A percentile compares a stretch with the other conserved stretches of the same genome.
phyloP scores from a whole-genome alignment of 2,888 invertebrate species.

The Hecatera dysodea region DNA sequence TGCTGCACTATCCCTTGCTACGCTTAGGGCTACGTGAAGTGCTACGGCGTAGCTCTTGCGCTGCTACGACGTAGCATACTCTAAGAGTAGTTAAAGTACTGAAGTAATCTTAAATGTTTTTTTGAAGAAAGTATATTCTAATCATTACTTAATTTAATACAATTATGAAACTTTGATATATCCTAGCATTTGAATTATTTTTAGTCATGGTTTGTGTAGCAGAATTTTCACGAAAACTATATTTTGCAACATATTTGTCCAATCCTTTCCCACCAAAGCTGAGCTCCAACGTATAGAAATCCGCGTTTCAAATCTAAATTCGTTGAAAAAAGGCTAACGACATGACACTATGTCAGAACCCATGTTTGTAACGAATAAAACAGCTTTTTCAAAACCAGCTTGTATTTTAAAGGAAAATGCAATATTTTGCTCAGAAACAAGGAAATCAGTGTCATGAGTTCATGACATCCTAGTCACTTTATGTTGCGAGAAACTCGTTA shows the following conservation, averaged over 20 bases:
- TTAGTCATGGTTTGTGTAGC: no score
- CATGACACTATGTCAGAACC: not conserved
- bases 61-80: constrained; percentile 25
- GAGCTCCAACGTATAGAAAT: not conserved
- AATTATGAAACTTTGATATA: not conserved
- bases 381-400: not conserved
- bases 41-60: constrained; percentile 20
- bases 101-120: not conserved
- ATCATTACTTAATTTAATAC: not conserved
- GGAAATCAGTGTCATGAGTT: constrained; percentile 22
- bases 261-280: no score
- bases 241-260: not conserved
- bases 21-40: not conserved
- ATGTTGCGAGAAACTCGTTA: constrained; percentile 20
- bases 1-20: not conserved
- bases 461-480: constrained; percentile 10
- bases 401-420: constrained; percentile 14
- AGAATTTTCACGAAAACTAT: not conserved
- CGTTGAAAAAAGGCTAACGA: not conserved
- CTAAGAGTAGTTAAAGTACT: not conserved
- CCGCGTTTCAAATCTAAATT: constrained; percentile 18
- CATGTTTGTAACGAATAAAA: not conserved
- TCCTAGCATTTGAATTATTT: not conserved
- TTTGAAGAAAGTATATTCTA: no score
- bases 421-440: constrained; percentile 22